A percentile compares a stretch with the other conserved stretches of the same genome.
These are phyloP conservation scores for Aphaenogaster ashmeadi DNA, from an alignment of 1,140 invertebrate genomes.

Conservation along the genomic window DNA sequence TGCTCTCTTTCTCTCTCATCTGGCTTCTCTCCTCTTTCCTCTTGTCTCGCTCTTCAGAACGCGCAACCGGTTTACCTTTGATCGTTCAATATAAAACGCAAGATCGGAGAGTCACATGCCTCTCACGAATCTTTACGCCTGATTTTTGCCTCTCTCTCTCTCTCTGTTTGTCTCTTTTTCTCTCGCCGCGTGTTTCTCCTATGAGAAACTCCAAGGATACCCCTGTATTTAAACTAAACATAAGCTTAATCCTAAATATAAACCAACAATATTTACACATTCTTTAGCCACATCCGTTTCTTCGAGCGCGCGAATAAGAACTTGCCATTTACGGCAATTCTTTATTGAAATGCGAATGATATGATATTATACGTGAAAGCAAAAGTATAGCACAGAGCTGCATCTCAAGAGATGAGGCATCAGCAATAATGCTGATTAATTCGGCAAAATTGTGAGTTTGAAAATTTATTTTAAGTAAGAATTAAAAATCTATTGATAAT, in stretches of 20 bases:
- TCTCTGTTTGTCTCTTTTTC: background rate
- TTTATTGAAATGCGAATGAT: background rate
- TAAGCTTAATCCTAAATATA: conserved; percentile 49
- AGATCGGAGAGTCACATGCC: conserved; percentile 74
- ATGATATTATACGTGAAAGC: background rate
- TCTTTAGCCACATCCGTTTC: background rate
- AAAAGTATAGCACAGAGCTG: background rate
- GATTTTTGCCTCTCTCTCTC: conserved; percentile 52
- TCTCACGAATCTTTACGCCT: conserved; percentile 53
- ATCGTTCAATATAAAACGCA: conserved; percentile 83
- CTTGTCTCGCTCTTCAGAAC: conserved; percentile 67
- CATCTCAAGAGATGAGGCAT: background rate
- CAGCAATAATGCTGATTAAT: background rate
- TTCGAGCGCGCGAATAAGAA: background rate
- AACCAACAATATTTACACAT: background rate
- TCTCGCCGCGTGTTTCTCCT: background rate
- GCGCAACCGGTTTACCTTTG: conserved; percentile 83
- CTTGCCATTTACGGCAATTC: background rate
- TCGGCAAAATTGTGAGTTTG: background rate
- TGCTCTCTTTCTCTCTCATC: conserved; percentile 68
- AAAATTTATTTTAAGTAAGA: background rate
- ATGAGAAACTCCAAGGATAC: conserved; percentile 28
- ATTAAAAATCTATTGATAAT: background rate
- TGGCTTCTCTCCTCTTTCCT: conserved; percentile 49
- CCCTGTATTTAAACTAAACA: conserved; percentile 24